Evolutionary conservation across 2,113 vertebrate species (phyloP).

Genomic region (Talpa occidentalis): DNA sequence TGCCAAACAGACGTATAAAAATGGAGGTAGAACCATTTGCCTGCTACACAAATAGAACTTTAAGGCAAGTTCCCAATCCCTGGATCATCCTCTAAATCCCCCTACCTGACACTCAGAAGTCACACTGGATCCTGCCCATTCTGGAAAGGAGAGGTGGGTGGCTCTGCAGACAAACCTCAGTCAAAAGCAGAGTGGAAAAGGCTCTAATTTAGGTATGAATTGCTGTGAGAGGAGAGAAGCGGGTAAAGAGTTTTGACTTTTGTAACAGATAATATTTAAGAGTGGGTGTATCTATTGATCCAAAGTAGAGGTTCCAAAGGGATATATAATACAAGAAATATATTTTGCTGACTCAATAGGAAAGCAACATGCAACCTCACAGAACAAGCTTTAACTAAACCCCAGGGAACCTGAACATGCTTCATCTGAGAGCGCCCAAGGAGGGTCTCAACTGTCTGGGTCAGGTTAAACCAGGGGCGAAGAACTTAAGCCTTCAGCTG

Average conservation of each 20-base stretch:
- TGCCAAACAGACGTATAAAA: not conserved
- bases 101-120: not conserved
- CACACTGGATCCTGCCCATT: not conserved
- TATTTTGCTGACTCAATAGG: constrained; percentile 59
- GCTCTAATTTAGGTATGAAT: not conserved
- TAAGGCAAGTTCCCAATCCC: not conserved
- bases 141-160: not conserved
- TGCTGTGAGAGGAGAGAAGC: not conserved
- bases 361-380: not conserved
- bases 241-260: not conserved
- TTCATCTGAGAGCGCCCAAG: not conserved
- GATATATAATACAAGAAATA: not conserved
- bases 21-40: not conserved
- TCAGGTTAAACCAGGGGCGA: constrained; percentile 61
- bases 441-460: not conserved
- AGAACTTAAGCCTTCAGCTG: constrained; percentile 46
- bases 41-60: not conserved
- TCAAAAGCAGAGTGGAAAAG: not conserved
- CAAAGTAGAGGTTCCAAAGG: not conserved
- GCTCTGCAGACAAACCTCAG: not conserved
- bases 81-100: not conserved
- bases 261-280: not conserved
- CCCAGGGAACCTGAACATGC: not conserved
- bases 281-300: not conserved
- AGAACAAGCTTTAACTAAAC: constrained; percentile 53